Conservation (phyloP, 2,797 vertebrate genomes). For the Lacerta bilineata region DNA sequence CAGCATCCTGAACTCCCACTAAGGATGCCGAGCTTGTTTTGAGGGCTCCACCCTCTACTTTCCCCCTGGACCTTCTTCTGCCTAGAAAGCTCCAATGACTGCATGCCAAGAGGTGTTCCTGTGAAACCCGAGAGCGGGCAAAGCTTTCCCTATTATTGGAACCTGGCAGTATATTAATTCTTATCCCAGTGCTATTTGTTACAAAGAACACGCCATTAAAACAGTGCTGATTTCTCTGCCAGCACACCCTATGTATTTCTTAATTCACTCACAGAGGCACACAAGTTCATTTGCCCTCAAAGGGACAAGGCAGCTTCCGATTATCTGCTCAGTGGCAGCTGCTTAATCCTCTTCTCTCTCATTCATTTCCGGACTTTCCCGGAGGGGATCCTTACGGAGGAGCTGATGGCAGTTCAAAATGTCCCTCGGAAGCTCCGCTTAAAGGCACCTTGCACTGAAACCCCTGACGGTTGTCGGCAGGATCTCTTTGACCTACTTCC, state of each 20-base stretch:
- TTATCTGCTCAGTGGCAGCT: background rate
- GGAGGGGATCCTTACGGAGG: background rate
- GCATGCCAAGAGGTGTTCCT: background rate
- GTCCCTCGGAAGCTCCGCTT: accelerated
- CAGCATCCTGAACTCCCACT: too few species aligned
- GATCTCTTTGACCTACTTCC: accelerated
- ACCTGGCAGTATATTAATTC: background rate
- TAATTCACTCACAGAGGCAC: background rate
- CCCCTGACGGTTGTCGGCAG: accelerated
- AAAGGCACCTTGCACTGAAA: accelerated
- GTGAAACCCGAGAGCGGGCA: background rate
- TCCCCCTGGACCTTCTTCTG: too few species aligned
- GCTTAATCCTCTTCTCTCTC: background rate
- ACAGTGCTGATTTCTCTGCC: background rate
- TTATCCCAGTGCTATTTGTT: background rate
- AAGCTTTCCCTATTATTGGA: too few species aligned
- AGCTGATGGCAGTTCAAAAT: background rate
- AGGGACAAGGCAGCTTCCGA: background rate
- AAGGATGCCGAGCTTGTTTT: background rate
- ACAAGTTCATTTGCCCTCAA: background rate
- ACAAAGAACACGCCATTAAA: background rate
- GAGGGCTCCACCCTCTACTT: too few species aligned
- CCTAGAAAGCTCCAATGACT: too few species aligned
- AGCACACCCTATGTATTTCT: background rate
- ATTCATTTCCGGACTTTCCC: background rate